Evolutionary conservation across 1,140 invertebrate genomes (phyloP).

Genomic region (Stratiolaelaps scimitus): DNA sequence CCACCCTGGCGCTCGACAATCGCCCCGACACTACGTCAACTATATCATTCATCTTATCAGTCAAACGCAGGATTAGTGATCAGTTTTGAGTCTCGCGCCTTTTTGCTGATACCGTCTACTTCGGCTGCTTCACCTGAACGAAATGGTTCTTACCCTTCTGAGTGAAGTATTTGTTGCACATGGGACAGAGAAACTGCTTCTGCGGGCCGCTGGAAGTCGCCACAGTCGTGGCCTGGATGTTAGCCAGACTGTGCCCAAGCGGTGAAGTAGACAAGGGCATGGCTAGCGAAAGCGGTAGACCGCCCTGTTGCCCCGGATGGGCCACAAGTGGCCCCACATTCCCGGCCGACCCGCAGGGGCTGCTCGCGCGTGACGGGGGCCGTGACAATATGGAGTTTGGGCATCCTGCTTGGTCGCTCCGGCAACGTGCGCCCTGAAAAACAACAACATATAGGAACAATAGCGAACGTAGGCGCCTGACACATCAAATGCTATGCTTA

Average conservation of each 20-base stretch:
- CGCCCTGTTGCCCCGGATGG: conserved; percentile 11
- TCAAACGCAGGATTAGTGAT: too few relatives aligned
- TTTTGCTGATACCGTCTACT: too few relatives aligned
- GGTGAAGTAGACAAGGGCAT: conserved; percentile 25
- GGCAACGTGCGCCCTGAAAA: too few relatives aligned
- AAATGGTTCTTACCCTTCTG: conserved; percentile 36
- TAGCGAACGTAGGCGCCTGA: too few relatives aligned
- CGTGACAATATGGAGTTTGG: conserved; percentile 25
- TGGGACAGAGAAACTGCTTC: conserved; percentile 38
- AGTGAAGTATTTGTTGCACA: conserved; percentile 38
- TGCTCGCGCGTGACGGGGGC: conserved; percentile 31
- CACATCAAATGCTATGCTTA: too few relatives aligned
- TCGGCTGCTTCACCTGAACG: too few relatives aligned
- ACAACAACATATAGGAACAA: too few relatives aligned
- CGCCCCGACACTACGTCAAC: too few relatives aligned
- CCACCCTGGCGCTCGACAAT: too few relatives aligned
- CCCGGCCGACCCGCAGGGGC: neutral
- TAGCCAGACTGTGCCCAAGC: conserved; percentile 11
- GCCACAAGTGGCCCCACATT: conserved; percentile 25
- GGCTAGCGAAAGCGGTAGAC: conserved; percentile 8
- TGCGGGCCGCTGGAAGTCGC: conserved; percentile 28
- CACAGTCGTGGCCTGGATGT: conserved; percentile 26
- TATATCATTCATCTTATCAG: too few relatives aligned
- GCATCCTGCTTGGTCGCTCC: too few relatives aligned
- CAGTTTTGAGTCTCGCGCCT: too few relatives aligned